Base-by-base conservation (phyloP, 92 coral and sea anemone species). In the Anthopleura xanthogrammica region DNA sequence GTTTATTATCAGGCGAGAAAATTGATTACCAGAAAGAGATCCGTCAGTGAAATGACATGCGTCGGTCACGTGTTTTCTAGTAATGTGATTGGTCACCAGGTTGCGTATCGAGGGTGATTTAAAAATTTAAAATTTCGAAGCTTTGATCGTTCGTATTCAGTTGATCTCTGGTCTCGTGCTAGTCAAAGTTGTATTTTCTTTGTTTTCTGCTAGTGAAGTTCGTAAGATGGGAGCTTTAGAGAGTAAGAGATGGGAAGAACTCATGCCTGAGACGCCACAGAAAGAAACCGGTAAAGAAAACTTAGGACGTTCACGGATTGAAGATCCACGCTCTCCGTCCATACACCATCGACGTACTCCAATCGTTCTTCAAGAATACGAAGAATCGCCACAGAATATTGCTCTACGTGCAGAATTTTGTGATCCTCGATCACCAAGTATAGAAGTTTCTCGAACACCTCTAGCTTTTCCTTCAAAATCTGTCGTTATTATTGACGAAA, bases 401-500 rank as follows among this genome's bases (percentile, higher is more conserved):
- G 65, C 77, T 50, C 7, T 52, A 11, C 73, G 75, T 68, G 58
- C 84, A 81, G 84, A 81, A 39, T 70, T 70, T 50, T 29, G 50
- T 10, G 99, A 97, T 81, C 99, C 99, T 60, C 91, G 99, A 79
- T 97, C 99, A 17, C 99, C 99, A 71, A 89, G 95, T 75, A 75
- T 77, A 24, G 79, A 77, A 50, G 78, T 97, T 12, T 72, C 83
- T 9, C 95, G 99, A 54, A 97, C 98, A 12, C 99, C 99, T 1
- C 84, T 94, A 39, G 64, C 72, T 60, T 55, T 84, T 24, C 19
- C 86, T 20, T 77, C 80, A 80, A 86, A 16, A 41, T 19, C 85
- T 7, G 83, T 65, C 43, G 62, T 73, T 57, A 87, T 83, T 73
- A 68, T 2, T 8, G 87, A 56, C 19, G 71, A 84, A 55, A 88